Percentiles rank a stretch among this genome's conserved stretches.
Conservation (phyloP, 2,888 invertebrate genomes). For the Pocota personata region DNA sequence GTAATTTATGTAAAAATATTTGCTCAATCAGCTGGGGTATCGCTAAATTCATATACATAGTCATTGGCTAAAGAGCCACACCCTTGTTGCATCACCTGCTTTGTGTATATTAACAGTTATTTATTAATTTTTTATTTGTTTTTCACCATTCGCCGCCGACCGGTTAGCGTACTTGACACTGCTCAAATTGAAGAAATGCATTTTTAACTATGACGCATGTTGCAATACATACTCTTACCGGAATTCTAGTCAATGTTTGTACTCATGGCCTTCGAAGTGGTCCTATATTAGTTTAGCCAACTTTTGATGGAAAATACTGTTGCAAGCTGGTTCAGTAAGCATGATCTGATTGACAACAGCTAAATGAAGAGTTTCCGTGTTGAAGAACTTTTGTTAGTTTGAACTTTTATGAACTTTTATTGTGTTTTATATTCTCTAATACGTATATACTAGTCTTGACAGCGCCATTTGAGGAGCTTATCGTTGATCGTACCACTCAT, state of each 20-base stretch:
- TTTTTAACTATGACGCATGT: slow-evolving; percentile 81
- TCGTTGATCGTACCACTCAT: slow-evolving; percentile 81
- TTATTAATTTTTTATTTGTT: slow-evolving; percentile 36
- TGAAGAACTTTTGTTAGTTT: slow-evolving; percentile 79
- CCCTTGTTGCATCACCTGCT: slow-evolving; percentile 36
- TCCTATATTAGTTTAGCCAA: slow-evolving; percentile 76
- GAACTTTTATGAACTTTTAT: too few species aligned
- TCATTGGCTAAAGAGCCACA: slow-evolving; percentile 11
- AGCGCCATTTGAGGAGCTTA: slow-evolving; percentile 81
- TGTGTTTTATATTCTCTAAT: neutral
- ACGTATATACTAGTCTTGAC: neutral
- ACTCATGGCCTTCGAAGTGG: slow-evolving; percentile 77
- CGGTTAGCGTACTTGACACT: slow-evolving; percentile 79
- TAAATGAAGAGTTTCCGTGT: slow-evolving; percentile 79
- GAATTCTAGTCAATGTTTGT: slow-evolving; percentile 81
- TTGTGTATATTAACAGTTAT: slow-evolving; percentile 1
- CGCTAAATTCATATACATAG: slow-evolving; percentile 34
- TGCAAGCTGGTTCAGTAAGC: slow-evolving; percentile 80
- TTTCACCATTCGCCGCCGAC: slow-evolving; percentile 14
- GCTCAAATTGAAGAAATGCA: slow-evolving; percentile 80
- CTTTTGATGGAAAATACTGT: slow-evolving; percentile 77
- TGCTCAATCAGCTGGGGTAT: neutral
- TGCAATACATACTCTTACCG: slow-evolving; percentile 80
- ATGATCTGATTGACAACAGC: slow-evolving; percentile 78
- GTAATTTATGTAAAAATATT: neutral